Evolutionary conservation across 2,113 vertebrate species (phyloP).

Genomic region (Otis tarda): DNA sequence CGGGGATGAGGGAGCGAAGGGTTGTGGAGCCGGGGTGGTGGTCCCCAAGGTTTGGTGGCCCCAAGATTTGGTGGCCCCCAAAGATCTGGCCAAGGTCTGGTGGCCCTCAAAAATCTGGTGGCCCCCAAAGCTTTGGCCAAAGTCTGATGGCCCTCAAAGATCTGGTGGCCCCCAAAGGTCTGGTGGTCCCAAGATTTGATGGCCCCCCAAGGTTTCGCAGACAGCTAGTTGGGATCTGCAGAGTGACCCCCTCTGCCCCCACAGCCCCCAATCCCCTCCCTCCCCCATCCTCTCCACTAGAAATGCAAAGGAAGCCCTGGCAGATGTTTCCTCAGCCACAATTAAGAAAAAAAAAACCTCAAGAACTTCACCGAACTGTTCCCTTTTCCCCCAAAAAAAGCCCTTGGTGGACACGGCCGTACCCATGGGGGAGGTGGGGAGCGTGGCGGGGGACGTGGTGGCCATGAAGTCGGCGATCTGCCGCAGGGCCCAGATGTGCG

Average conservation of each 20-base stretch:
- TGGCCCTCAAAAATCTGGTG: too few species aligned
- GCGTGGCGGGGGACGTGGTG: conserved; percentile 84
- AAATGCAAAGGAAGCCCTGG: rapidly evolving
- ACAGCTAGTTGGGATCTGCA: background rate
- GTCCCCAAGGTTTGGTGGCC: background rate
- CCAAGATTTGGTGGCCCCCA: background rate
- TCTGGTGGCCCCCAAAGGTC: background rate
- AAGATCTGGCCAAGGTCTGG: background rate
- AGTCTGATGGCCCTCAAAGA: too few species aligned
- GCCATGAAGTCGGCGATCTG: conserved; percentile 98
- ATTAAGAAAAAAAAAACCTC: background rate
- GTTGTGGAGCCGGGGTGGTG: background rate
- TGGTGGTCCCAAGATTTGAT: background rate
- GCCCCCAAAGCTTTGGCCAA: too few species aligned
- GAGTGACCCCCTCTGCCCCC: too few species aligned
- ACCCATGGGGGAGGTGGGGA: conserved; percentile 91
- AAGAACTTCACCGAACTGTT: background rate
- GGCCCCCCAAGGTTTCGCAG: background rate
- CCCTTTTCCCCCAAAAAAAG: rapidly evolving
- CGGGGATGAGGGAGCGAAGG: rapidly evolving
- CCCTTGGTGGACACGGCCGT: rapidly evolving
- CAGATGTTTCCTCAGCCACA: background rate
- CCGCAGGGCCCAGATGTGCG: conserved; percentile 92
- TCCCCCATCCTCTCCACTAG: background rate
- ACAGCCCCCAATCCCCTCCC: rapidly evolving